Evolutionary conservation across 1,140 invertebrate genomes (phyloP).

Genomic region (Hycleus phaleratus): DNA sequence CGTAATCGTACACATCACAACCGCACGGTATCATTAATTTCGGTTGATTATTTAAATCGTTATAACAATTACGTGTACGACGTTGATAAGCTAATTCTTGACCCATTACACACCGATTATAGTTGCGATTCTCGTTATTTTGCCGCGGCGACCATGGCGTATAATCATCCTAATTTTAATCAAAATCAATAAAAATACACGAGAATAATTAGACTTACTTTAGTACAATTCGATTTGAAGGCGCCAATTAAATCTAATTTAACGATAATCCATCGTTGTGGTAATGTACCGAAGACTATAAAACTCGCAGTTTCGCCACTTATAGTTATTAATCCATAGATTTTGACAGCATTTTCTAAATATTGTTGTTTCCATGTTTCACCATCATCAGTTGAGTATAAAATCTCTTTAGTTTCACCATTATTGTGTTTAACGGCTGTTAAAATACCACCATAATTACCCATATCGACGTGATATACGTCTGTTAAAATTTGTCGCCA

Average conservation of each 20-base stretch:
- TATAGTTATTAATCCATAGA: constrained; percentile 77
- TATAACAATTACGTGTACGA: constrained; percentile 52
- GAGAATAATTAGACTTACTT: constrained; percentile 6
- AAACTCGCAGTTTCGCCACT: constrained; percentile 85
- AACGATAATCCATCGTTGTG: constrained; percentile 81
- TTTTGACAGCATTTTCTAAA: constrained; percentile 62
- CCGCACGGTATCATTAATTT: constrained; percentile 62
- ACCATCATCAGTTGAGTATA: constrained; percentile 82
- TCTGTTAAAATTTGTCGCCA: constrained; percentile 75
- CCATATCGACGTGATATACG: constrained; percentile 80
- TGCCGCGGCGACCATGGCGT: constrained; percentile 76
- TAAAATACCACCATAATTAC: constrained; percentile 82
- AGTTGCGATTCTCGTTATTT: constrained; percentile 40
- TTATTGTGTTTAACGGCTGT: constrained; percentile 78
- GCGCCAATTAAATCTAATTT: constrained; percentile 70
- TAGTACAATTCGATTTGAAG: constrained; percentile 49
- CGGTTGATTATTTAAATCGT: constrained; percentile 51
- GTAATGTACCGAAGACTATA: constrained; percentile 79
- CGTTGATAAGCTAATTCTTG: constrained; percentile 66
- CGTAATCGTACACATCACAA: constrained; percentile 74
- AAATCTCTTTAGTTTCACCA: constrained; percentile 65
- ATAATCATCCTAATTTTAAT: constrained; percentile 59
- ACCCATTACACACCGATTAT: constrained; percentile 69
- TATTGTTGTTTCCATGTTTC: constrained; percentile 63
- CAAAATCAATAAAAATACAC: too few species aligned